phyloP scores from a whole-genome alignment of 2,888 invertebrate species.

The Agelastica alni region DNA sequence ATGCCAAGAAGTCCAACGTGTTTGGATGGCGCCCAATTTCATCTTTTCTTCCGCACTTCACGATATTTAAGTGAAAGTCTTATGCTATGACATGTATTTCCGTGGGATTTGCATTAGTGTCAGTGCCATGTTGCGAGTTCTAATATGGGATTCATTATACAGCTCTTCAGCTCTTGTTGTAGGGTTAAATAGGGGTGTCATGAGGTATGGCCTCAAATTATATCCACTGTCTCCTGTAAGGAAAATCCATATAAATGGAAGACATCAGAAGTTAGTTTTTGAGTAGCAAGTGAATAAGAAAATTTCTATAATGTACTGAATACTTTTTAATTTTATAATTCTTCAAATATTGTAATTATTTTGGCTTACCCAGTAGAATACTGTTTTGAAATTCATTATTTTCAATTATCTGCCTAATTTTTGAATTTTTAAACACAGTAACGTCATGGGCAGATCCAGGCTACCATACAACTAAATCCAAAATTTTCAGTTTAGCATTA shows the following conservation, averaged over 20 bases:
- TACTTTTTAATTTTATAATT: no score
- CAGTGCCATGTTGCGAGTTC: constrained; percentile 34
- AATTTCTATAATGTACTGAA: no score
- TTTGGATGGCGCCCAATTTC: no score
- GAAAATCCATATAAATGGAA: no score
- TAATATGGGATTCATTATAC: constrained; percentile 38
- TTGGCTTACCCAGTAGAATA: neutral
- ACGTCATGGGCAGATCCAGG: constrained; percentile 40
- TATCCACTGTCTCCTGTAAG: constrained; percentile 36
- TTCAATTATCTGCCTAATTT: constrained; percentile 12
- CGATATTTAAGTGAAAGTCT: no score
- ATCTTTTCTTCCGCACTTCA: no score
- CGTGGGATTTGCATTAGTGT: no score
- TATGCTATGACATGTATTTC: no score
- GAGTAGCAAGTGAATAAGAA: no score
- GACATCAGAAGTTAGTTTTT: no score
- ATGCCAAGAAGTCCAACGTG: no score
- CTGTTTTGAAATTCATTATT: neutral
- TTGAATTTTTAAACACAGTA: constrained; percentile 42
- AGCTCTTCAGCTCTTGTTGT: constrained; percentile 26
- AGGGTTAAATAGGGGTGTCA: constrained; percentile 35
- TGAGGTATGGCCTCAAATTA: constrained; percentile 20
- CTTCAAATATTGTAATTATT: neutral
- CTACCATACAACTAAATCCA: constrained; percentile 42
- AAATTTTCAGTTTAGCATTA: no score